These are phyloP conservation scores for Idaea aversata DNA, from an alignment of 2,888 invertebrate species.

Conservation along the genomic window DNA sequence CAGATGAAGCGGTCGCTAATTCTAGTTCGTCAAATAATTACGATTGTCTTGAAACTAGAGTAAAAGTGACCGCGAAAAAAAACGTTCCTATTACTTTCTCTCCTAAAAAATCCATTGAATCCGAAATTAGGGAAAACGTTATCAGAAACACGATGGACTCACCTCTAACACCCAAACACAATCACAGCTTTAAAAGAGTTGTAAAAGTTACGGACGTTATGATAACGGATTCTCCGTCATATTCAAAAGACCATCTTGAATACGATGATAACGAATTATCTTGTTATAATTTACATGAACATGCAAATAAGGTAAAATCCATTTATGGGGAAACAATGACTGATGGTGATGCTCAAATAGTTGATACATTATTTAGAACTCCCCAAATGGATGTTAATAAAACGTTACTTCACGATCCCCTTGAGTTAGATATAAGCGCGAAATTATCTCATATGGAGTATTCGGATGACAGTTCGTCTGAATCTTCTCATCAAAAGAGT, in stretches of 20 bases:
- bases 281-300: slow-evolving; percentile 38
- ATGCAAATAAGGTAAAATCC: slow-evolving; percentile 51
- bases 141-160: not conserved
- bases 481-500: not conserved
- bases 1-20: not conserved
- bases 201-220: not conserved
- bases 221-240: slow-evolving; percentile 28
- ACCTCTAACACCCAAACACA: not conserved
- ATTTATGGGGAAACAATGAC: slow-evolving; percentile 61
- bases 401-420: slow-evolving; percentile 37
- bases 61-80: not conserved
- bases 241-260: slow-evolving; percentile 44
- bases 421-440: not conserved
- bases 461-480: not conserved
- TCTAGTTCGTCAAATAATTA: not conserved
- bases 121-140: not conserved
- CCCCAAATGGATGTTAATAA: slow-evolving; percentile 66
- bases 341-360: slow-evolving; percentile 52
- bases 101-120: not conserved
- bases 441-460: slow-evolving; percentile 1
- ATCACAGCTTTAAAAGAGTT: not conserved
- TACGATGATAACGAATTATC: slow-evolving; percentile 34
- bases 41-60: not conserved
- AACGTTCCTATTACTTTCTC: not conserved
- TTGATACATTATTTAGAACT: slow-evolving; percentile 61